These are phyloP conservation scores for Scomber japonicus DNA, from an alignment of 2,113 vertebrate genomes.

Conservation along the genomic window DNA sequence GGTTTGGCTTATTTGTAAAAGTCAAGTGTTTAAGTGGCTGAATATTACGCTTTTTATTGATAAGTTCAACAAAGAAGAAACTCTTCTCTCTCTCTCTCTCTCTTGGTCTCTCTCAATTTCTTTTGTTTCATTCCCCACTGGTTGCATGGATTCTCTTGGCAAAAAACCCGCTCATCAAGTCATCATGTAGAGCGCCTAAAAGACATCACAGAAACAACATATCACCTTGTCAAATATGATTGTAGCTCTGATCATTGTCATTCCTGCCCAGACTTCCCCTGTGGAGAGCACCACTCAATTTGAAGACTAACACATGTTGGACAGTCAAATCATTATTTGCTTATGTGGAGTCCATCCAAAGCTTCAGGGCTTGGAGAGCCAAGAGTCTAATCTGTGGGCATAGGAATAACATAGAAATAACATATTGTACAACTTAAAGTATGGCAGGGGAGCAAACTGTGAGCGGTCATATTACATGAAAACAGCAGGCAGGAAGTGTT, in stretches of 20 bases:
- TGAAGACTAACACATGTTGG: slow-evolving; percentile 84
- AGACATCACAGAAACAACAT: slow-evolving; percentile 76
- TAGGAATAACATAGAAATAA: slow-evolving; percentile 77
- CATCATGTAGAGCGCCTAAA: slow-evolving; percentile 63
- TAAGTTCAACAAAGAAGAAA: slow-evolving; percentile 38
- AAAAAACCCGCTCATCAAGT: slow-evolving; percentile 61
- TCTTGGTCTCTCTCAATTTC: slow-evolving; percentile 21
- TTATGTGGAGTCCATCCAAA: slow-evolving; percentile 75
- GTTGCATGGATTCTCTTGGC: slow-evolving; percentile 62
- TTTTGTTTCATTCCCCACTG: slow-evolving; percentile 41
- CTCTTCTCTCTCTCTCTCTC: slow-evolving; percentile 12
- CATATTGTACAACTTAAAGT: slow-evolving; percentile 80
- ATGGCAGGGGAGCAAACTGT: slow-evolving; percentile 75
- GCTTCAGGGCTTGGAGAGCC: slow-evolving; percentile 69
- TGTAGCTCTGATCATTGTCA: slow-evolving; percentile 73
- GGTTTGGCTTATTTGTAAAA: slow-evolving; percentile 68
- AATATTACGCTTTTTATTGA: slow-evolving; percentile 58
- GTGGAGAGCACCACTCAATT: slow-evolving; percentile 73
- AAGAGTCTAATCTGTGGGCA: slow-evolving; percentile 79
- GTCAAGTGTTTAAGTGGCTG: slow-evolving; percentile 60
- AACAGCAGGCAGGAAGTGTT: slow-evolving; percentile 85
- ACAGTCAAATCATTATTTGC: slow-evolving; percentile 74
- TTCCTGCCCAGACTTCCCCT: slow-evolving; percentile 76
- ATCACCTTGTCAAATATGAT: slow-evolving; percentile 81
- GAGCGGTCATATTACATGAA: slow-evolving; percentile 81